Base-by-base conservation (phyloP, 2,888 invertebrate genomes). In the Epistrophe grossulariae region DNA sequence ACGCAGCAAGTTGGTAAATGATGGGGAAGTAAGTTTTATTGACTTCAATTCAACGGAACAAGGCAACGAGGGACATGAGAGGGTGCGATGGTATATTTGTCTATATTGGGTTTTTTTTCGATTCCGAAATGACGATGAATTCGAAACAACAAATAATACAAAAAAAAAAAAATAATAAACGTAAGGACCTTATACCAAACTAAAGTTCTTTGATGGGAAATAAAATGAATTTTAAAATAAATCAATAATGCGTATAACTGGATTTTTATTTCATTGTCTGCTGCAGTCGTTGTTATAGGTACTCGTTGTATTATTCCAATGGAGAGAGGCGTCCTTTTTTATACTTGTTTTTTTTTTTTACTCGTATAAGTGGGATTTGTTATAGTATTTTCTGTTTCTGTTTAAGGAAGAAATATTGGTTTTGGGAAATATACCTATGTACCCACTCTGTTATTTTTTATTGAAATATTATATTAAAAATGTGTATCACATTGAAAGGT, bases 1-100 rank as follows among this genome's bases (percentile, higher is more conserved):
- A 83, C 82, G 83, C 79, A 87, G 66, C 72, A 76, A 87, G 71
- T 79, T 79, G 83, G 82, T 45, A 82, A 87, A 87, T 87, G 87
- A 83, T 52, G 83, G 83, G 74, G 64, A 87, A 87, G 83, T 87
- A 87, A 87, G 83, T 83, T 87, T 87, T 83, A 87, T 87, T 87
- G 83, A 68, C 79, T 87, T 28, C 82, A 66, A 52, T 78, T 57
- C 28, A 24, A 60, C 38, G 19, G 31, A 35, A 19, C 17, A 64
- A 28, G 19, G 38, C 55, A 48, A 17, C 4, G 3, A 35, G 45
- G 11, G 8, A 31, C 11, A 31, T 24, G 60, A 31, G 52, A 40
- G 19, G 5, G 24, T 10, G 8, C 0, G n/a, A 4, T 11, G 31
- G 31, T 40, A 4, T 11, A 7, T 24, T 2, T 24, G 3, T 24